Evolutionary conservation across 2,797 vertebrate genomes (phyloP).

Genomic region (Cyclopterus lumpus): DNA sequence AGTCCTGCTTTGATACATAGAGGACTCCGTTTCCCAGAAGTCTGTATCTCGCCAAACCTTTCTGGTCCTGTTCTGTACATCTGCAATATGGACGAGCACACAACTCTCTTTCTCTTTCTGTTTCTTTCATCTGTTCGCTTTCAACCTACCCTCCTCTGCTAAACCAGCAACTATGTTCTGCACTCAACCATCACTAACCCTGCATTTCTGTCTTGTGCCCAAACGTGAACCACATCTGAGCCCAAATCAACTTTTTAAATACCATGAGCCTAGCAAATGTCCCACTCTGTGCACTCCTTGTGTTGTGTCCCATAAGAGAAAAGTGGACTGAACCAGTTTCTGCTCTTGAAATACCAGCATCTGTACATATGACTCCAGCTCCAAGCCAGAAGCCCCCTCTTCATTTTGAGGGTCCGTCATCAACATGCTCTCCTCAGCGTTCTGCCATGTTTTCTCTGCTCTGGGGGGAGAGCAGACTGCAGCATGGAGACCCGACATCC

Average conservation of each 20-base stretch:
- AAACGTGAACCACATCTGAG: constrained; percentile 64
- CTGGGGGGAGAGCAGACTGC: constrained; percentile 55
- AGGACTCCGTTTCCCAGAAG: constrained; percentile 62
- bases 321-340: constrained; percentile 70
- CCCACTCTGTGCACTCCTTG: constrained; percentile 74
- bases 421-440: constrained; percentile 68
- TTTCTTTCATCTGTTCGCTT: constrained; percentile 65
- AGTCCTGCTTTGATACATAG: constrained; percentile 60
- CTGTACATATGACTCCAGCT: constrained; percentile 94
- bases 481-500: constrained; percentile 80
- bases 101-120: constrained; percentile 58
- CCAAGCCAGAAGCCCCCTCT: constrained; percentile 62
- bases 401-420: constrained; percentile 64
- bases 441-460: constrained; percentile 74
- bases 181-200: constrained; percentile 60
- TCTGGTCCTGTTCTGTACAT: constrained; percentile 63
- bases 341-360: constrained; percentile 93
- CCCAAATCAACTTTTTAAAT: constrained; percentile 65
- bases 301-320: constrained; percentile 75
- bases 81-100: constrained; percentile 71
- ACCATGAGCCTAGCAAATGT: constrained; percentile 65
- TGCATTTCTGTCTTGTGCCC: constrained; percentile 80
- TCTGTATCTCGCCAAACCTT: constrained; percentile 62
- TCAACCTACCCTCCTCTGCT: constrained; percentile 59
- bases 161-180: constrained; percentile 76